phyloP scores from a whole-genome alignment of 1,140 invertebrate genomes.

The Ceratoteleas bidentatus region DNA sequence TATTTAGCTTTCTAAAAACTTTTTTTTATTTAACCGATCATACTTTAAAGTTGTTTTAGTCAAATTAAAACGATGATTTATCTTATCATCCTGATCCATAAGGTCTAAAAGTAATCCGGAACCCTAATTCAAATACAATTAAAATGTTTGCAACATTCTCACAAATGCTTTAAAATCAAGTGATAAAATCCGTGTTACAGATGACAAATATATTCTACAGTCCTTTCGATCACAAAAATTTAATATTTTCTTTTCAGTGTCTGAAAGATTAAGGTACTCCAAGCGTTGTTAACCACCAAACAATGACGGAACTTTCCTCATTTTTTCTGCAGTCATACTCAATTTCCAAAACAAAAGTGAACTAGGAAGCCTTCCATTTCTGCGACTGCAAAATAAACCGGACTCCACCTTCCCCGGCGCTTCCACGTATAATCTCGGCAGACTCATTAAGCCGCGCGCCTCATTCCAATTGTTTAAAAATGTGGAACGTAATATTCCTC shows the following conservation, averaged over 20 bases:
- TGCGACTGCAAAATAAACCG: conserved; percentile 21
- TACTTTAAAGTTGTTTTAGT: too few relatives aligned
- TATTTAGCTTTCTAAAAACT: conserved; percentile 13
- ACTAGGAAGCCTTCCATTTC: conserved; percentile 31
- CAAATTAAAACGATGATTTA: too few relatives aligned
- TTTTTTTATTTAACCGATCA: too few relatives aligned
- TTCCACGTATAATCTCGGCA: conserved; percentile 16
- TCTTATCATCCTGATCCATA: too few relatives aligned
- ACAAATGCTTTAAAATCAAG: too few relatives aligned
- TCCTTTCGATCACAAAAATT: neutral
- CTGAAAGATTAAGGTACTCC: conserved; percentile 7
- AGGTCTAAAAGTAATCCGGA: too few relatives aligned
- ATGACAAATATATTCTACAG: too few relatives aligned
- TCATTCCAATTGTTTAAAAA: conserved; percentile 62
- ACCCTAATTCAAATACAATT: too few relatives aligned
- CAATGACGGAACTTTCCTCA: conserved; percentile 43
- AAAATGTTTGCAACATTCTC: neutral
- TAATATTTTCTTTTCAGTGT: conserved; percentile 10
- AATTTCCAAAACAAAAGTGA: conserved; percentile 55
- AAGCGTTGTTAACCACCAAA: neutral
- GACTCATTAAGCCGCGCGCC: conserved; percentile 17
- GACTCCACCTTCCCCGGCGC: conserved; percentile 22
- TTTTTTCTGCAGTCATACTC: conserved; percentile 29
- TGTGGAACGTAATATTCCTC: conserved; percentile 58
- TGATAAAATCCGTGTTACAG: too few relatives aligned